phyloP scores from a whole-genome alignment of 1,140 invertebrate genomes.

The Sycobia sp. region DNA sequence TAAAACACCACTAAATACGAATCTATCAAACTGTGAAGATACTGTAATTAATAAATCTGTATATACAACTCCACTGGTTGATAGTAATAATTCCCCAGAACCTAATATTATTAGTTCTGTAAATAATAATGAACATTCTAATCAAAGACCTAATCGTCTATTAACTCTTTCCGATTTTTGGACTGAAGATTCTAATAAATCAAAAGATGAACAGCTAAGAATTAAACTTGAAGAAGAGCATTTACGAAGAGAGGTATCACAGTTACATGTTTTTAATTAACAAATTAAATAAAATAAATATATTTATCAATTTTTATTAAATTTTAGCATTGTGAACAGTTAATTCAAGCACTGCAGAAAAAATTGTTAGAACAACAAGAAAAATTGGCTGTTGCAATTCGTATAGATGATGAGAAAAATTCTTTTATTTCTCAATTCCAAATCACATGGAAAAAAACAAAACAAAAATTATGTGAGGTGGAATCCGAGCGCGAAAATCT shows the following conservation, averaged over 20 bases:
- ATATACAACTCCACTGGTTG: constrained; percentile 4
- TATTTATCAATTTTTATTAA: background rate
- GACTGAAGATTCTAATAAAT: constrained; percentile 54
- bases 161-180: constrained; percentile 65
- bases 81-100: background rate
- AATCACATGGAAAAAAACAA: constrained; percentile 63
- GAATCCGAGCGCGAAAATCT: constrained; percentile 55
- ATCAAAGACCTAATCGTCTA: constrained; percentile 44
- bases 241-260: constrained; percentile 69
- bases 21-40: constrained; percentile 7
- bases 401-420: constrained; percentile 77
- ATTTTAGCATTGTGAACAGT: constrained; percentile 75
- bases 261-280: constrained; percentile 22
- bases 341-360: constrained; percentile 75
- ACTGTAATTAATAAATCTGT: background rate
- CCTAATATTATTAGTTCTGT: constrained; percentile 8
- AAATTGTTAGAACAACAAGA: constrained; percentile 77
- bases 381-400: constrained; percentile 75
- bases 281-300: background rate
- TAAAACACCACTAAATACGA: constrained; percentile 23
- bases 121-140: background rate
- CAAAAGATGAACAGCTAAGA: constrained; percentile 53
- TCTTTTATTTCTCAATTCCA: constrained; percentile 69
- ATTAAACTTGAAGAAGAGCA: constrained; percentile 77
- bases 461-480: constrained; percentile 53